Base-by-base conservation (phyloP, 2,888 invertebrate genomes). In the Spodoptera littoralis region DNA sequence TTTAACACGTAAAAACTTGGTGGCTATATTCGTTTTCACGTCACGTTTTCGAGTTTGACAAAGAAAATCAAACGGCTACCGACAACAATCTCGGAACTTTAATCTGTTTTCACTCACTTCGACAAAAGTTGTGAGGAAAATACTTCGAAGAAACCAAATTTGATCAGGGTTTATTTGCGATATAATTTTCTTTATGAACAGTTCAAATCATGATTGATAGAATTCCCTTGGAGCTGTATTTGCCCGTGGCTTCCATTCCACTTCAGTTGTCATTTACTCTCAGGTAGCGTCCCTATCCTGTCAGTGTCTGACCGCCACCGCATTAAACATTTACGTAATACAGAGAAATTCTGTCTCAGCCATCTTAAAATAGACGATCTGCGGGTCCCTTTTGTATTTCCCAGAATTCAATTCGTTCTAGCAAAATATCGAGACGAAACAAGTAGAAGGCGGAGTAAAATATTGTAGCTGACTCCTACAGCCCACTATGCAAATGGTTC, bases 21-120 rank as follows among this genome's bases (percentile, higher is more conserved):
- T 47, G 13, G 48, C 41, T 42, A n/a, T n/a, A n/a, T 24, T 60
- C n/a, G 42, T 24, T 52, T 68, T 46, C 55, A 45, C 24, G 69
- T 70, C 74, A 73, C 73, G 73, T 70, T 70, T 68, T 41, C 24
- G 36, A 73, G 60, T 70, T 73, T 55, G 73, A 73, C 69, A 70
- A 70, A 68, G 69, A 60, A 58, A 72, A 68, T 58, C 66, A 68
- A 55, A 50, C 60, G 47, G 36, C 36, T 36, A 36, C 9, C 47
- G 54, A 73, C 51, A 68, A 65, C 45, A 50, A 60, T 45, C 54
- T 47, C 54, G 11, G 22, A 68, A 60, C 55, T 70, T 73, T 55
- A 73, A 68, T 70, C 69, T 60, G 68, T 70, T 73, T 70, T 68
- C 55, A 48, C 50, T 67, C 68, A 48, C 4, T 68, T 60, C 41